phyloP scores from a whole-genome alignment of 2,113 vertebrate genomes.

The Cranoglanis bouderius region DNA sequence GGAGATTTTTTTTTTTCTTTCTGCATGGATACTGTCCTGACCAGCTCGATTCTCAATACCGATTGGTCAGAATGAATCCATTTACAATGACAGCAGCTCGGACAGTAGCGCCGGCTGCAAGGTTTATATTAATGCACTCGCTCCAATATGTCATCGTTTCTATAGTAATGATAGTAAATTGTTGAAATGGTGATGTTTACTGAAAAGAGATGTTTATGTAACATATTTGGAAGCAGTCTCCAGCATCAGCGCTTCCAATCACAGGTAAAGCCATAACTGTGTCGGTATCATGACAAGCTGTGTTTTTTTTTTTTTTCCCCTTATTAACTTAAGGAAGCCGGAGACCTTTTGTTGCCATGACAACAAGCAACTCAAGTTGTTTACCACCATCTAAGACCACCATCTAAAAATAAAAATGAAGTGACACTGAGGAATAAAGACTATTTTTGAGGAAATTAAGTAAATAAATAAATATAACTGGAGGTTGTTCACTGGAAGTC shows the following conservation, averaged over 20 bases:
- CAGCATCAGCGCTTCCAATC: background rate
- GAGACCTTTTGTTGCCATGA: constrained; percentile 14
- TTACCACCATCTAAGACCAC: background rate
- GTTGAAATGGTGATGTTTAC: background rate
- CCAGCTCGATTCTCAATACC: background rate
- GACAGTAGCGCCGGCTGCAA: background rate
- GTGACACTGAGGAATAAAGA: background rate
- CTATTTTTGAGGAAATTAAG: background rate
- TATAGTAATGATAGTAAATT: background rate
- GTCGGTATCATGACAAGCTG: background rate
- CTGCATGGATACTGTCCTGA: background rate
- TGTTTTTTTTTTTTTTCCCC: background rate
- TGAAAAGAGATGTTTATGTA: background rate
- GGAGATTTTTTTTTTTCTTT: background rate
- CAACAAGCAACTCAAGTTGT: constrained; percentile 21
- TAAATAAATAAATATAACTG: background rate
- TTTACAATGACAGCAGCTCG: background rate
- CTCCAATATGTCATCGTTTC: background rate
- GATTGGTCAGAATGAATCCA: background rate
- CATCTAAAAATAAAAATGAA: constrained; percentile 7
- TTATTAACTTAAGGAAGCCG: background rate
- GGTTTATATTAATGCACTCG: background rate
- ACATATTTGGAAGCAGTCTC: background rate
- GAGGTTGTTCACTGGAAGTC: background rate
- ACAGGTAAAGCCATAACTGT: background rate